A percentile compares a stretch with the other conserved stretches of the same genome.
These are phyloP conservation scores for Diachasmimorpha longicaudata DNA, from an alignment of 1,140 invertebrate genomes.

Conservation along the genomic window DNA sequence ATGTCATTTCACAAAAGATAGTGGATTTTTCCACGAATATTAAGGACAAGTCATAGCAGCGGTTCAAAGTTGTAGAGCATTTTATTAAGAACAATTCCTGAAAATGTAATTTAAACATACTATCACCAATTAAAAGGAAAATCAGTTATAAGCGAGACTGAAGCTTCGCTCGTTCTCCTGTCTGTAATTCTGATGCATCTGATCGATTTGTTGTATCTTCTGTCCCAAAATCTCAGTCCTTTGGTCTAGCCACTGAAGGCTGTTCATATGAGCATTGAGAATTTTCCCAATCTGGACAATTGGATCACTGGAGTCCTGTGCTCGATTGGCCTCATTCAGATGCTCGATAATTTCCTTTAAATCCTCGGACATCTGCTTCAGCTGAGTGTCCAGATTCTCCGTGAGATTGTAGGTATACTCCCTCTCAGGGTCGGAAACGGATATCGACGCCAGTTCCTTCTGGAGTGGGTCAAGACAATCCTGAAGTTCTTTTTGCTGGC, in stretches of 20 bases:
- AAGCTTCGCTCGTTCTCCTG: slow-evolving; percentile 77
- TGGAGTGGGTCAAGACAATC: slow-evolving; percentile 86
- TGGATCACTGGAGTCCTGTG: slow-evolving; percentile 85
- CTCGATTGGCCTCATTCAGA: slow-evolving; percentile 86
- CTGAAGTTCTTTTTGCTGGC: slow-evolving; percentile 92
- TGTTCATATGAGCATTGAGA: slow-evolving; percentile 95
- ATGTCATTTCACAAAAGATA: background rate
- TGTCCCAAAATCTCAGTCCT: slow-evolving; percentile 76
- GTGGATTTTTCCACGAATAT: no score
- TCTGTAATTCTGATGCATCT: slow-evolving; percentile 79
- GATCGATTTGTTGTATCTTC: slow-evolving; percentile 82
- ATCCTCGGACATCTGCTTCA: slow-evolving; percentile 94
- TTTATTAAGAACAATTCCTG: background rate
- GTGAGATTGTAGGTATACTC: slow-evolving; percentile 86
- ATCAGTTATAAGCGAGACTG: slow-evolving; percentile 63
- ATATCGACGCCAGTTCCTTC: slow-evolving; percentile 74
- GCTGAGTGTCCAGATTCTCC: slow-evolving; percentile 89
- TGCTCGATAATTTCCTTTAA: slow-evolving; percentile 95
- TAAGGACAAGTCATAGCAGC: no score
- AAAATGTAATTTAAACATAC: background rate
- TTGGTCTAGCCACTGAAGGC: slow-evolving; percentile 90
- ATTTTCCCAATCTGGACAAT: slow-evolving; percentile 92
- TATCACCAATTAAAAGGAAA: slow-evolving; percentile 6
- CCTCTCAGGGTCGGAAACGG: slow-evolving; percentile 82
- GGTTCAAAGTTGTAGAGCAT: background rate